Percentiles rank a stretch among this genome's conserved stretches.
These are phyloP conservation scores for Apolygus lucorum DNA, from an alignment of 1,140 invertebrate species.

Conservation along the genomic window DNA sequence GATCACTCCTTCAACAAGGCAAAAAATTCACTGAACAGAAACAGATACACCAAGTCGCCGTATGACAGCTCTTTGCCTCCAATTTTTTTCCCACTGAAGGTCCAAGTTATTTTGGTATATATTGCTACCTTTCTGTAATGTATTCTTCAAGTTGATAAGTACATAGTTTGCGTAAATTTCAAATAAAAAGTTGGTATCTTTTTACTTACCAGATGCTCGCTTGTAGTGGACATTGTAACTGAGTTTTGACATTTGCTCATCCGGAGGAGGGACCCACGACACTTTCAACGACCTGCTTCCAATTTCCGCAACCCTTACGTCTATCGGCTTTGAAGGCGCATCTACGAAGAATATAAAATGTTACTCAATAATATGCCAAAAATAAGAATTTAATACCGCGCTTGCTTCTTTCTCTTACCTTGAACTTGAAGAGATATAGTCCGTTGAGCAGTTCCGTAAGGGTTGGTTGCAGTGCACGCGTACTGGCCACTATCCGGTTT, in stretches of 20 bases:
- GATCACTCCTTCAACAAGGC: slow-evolving; percentile 13
- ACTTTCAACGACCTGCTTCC: slow-evolving; percentile 49
- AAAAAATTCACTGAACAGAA: not conserved
- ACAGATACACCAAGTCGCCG: not conserved
- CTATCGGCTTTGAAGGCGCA: slow-evolving; percentile 52
- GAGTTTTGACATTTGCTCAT: slow-evolving; percentile 47
- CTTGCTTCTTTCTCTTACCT: slow-evolving; percentile 40
- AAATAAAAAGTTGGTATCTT: no score
- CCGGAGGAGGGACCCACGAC: slow-evolving; percentile 49
- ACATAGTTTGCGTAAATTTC: no score
- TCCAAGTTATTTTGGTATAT: no score
- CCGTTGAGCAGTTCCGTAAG: slow-evolving; percentile 56
- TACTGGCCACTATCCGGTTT: slow-evolving; percentile 58
- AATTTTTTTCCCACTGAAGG: slow-evolving; percentile 4
- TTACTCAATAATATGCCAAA: not conserved
- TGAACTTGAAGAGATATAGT: slow-evolving; percentile 57
- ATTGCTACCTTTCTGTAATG: no score
- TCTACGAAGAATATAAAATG: no score
- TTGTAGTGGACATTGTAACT: slow-evolving; percentile 54
- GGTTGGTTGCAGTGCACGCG: slow-evolving; percentile 57
- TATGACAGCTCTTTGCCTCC: no score
- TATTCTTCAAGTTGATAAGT: no score
- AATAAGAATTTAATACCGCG: slow-evolving; percentile 17
- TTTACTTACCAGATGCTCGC: slow-evolving; percentile 38
- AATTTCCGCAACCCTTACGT: slow-evolving; percentile 49